Evolutionary conservation across 2,888 invertebrate species (phyloP), one percentile per base, ranked within the genome.

Genomic region (Dexiosoma caninum): DNA sequence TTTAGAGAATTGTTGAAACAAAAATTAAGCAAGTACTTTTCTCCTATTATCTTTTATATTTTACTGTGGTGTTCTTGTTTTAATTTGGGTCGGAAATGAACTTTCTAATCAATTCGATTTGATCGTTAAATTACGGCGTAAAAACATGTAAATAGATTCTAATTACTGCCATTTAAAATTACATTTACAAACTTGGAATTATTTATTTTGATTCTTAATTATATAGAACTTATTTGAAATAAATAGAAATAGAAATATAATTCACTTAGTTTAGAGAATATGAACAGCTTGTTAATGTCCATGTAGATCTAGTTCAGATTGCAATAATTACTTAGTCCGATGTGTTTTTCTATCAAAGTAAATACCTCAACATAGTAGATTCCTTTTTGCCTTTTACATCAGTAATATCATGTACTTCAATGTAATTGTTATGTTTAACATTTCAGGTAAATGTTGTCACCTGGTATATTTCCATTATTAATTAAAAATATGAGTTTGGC

Each of bases 41-140:
- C 14, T 16, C 14, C 23, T 53, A 16, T 32, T 53, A 44, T 27
- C 0, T 16, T 21, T 62, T 21, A 5, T n/a, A 42, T 2, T 53
- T 53, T 37, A 7, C 35, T 5, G 30, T 49, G 51, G 10, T 51
- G 46, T 64, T 35, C 0, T 32, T 70, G 3, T 5, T 64, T 27
- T 69, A 55, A 14, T 37, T 74, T 81, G 51, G 23, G 64, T 57
- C 83, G 74, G 82, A 83, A 83, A 83, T 84, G 82, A 84, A 83
- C 82, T 85, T 85, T 84, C 85, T 86, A 87, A 87, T 86, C 86
- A 85, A 87, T 86, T 84, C 83, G 69, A 83, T 82, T 84, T 85
- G 78, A 86, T 87, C 85, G 78, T 75, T 42, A 57, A 74, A 71
- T 84, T 84, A 85, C 85, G 83, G 83, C 84, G 82, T 85, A 85